Base-by-base conservation (phyloP, 2,113 vertebrate genomes). In the Dermatemys mawii region DNA sequence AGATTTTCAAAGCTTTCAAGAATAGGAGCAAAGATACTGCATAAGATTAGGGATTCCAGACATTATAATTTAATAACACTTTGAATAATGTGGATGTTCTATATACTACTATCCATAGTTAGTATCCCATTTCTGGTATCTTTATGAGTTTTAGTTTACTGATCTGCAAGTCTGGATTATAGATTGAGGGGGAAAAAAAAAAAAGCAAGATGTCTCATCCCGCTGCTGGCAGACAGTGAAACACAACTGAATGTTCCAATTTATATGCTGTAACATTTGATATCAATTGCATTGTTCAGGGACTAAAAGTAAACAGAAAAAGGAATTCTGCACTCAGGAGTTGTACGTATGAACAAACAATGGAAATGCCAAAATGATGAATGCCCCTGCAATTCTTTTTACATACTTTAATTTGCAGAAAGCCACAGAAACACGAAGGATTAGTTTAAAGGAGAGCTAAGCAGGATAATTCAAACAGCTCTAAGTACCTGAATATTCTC, bases 341-440 rank as follows among this genome's bases (percentile, higher is more conserved):
- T 81, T 83, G 89, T 96, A 95, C 90, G 85, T 95, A 94, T 88
- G 83, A 96, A 81, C 84, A 95, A 97, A 97, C 97, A 97, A 97
- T 97, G 94, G 98, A 98, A 98, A 97, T 97, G 97, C 86, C 98
- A 97, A 95, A 95, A 96, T 97, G 97, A 98, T 85, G 3, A 97
- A 97, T 95, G 88, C 57, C 76, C 76, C 83, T 88, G 50, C 89
- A 83, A 95, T 94, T 96, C 92, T 83, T 94, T 97, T 96, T 95
- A 93, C 79, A 76, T 67, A 60, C 44, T 95, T 90, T 86, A 94
- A 88, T 97, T 96, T 97, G 83, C 92, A 95, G 57, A 67, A 82
- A 92, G 78, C 5, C 81, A 90, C 78, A 94, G 41, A 90, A 91
- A 44, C 54, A 93, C 29, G 88, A 55, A 46, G 93, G 83, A 91